These are phyloP conservation scores for Mixornis gularis DNA, from an alignment of 2,113 vertebrate species.

Conservation along the genomic window DNA sequence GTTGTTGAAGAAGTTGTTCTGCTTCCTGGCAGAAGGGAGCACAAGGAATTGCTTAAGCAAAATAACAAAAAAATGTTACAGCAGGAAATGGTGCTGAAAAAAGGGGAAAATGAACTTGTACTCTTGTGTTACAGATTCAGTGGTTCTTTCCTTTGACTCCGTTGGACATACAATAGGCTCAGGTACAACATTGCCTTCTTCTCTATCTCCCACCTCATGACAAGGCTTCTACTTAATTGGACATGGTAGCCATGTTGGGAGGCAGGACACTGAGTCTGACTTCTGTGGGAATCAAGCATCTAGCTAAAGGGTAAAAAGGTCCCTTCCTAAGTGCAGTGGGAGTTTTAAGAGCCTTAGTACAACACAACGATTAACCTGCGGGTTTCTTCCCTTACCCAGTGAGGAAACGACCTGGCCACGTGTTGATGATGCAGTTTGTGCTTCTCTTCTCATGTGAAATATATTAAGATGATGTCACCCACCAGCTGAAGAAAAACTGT, in stretches of 20 bases:
- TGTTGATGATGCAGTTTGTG: neutral
- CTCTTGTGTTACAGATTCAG: slow-evolving; percentile 97
- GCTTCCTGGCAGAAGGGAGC: neutral
- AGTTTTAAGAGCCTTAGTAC: neutral
- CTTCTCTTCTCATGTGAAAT: slow-evolving; percentile 18
- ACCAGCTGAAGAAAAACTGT: slow-evolving; percentile 19
- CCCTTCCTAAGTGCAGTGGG: neutral
- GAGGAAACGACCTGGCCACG: neutral
- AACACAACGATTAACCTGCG: accelerated
- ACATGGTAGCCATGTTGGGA: slow-evolving; percentile 64
- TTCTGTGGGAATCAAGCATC: neutral
- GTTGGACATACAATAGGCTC: slow-evolving; percentile 90
- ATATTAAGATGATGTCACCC: slow-evolving; percentile 9
- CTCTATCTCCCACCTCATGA: slow-evolving; percentile 44
- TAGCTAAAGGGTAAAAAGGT: neutral
- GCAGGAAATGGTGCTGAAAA: slow-evolving; percentile 6
- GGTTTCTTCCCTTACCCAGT: neutral
- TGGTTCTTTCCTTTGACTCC: slow-evolving; percentile 84
- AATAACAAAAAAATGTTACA: neutral
- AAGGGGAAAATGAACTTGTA: slow-evolving; percentile 77
- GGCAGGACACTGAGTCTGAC: slow-evolving; percentile 13
- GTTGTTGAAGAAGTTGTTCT: neutral
- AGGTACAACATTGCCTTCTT: slow-evolving; percentile 83
- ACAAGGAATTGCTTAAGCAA: neutral
- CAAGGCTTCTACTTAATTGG: slow-evolving; percentile 39